Conservation (phyloP, 2,113 vertebrate genomes). For the Fregata magnificens region DNA sequence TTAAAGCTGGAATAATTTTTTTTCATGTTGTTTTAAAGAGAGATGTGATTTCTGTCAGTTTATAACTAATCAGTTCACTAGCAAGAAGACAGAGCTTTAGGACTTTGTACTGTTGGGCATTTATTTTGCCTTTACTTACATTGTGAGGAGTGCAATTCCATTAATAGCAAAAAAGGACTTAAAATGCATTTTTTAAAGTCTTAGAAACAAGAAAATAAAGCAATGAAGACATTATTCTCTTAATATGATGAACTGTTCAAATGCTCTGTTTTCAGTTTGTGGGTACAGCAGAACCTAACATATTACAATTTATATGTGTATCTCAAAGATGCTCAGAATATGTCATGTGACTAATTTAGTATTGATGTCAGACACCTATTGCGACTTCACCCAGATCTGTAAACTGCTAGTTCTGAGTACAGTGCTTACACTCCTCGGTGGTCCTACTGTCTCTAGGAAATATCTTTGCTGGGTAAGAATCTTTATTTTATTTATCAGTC, state of each 20-base stretch:
- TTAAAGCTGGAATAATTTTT: background rate
- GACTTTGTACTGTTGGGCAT: background rate
- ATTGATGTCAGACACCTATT: background rate
- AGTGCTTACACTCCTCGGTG: background rate
- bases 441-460: background rate
- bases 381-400: background rate
- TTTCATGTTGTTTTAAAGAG: background rate
- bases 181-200: background rate
- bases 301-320: background rate
- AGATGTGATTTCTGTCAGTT: background rate
- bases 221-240: background rate
- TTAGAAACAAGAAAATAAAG: background rate
- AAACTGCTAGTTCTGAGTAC: background rate
- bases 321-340: background rate
- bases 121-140: background rate
- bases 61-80: background rate
- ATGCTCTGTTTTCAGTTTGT: background rate
- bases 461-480: background rate
- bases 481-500: background rate
- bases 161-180: background rate
- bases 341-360: background rate
- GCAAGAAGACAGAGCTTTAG: background rate
- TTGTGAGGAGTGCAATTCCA: background rate
- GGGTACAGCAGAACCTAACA: background rate
- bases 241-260: background rate